Conservation (phyloP, 1,140 invertebrate genomes). For the Wiebesia pumilae region DNA sequence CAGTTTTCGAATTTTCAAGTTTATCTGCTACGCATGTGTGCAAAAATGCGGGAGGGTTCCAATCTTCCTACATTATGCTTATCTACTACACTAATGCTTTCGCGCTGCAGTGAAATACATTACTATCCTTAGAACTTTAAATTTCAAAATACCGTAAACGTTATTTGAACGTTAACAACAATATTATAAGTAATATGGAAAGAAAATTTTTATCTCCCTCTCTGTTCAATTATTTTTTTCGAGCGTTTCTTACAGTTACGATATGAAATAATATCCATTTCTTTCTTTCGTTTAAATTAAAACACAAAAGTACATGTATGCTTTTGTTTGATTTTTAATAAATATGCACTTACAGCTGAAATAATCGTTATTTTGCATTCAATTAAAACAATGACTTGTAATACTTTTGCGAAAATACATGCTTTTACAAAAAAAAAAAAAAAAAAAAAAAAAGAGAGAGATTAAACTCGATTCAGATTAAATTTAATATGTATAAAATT, state of each 20-base stretch:
- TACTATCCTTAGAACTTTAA: neutral
- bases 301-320: no score
- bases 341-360: no score
- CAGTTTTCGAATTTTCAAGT: neutral
- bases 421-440: no score
- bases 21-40: neutral
- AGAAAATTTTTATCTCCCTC: neutral
- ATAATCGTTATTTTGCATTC: no score
- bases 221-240: neutral
- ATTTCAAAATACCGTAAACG: no score
- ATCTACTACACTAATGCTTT: neutral
- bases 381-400: no score
- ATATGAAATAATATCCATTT: neutral
- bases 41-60: neutral
- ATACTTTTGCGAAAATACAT: no score
- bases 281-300: neutral
- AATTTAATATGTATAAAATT: no score
- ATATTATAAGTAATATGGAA: neutral
- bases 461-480: no score
- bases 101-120: neutral
- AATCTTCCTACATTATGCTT: neutral
- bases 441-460: no score
- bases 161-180: no score
- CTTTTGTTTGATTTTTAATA: no score
- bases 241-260: neutral